phyloP scores from a whole-genome alignment of 2,888 invertebrate genomes.

The Platerodrilus igneus region DNA sequence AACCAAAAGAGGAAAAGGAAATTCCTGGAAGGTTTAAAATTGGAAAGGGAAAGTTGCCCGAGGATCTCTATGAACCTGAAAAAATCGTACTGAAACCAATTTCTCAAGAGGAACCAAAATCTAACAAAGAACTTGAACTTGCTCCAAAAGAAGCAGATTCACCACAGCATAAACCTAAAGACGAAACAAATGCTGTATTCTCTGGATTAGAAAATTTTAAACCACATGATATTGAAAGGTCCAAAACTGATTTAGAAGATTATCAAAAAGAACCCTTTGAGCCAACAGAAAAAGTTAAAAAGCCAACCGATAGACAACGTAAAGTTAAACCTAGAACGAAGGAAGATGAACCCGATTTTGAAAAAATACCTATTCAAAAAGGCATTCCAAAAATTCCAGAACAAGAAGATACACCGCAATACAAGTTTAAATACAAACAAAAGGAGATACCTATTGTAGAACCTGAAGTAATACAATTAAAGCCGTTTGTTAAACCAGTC shows the following conservation, averaged over 20 bases:
- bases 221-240: conserved; percentile 43
- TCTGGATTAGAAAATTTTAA: conserved; percentile 41
- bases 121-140: conserved; percentile 8
- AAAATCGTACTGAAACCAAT: conserved; percentile 43
- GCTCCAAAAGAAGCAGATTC: conserved; percentile 10
- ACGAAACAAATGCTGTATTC: conserved; percentile 35
- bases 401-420: conserved; percentile 47
- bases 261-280: too few relatives aligned
- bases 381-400: conserved; percentile 39
- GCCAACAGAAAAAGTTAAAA: conserved; percentile 39
- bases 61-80: conserved; percentile 37
- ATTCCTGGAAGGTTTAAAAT: conserved; percentile 44
- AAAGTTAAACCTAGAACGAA: conserved; percentile 38
- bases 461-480: conserved; percentile 41
- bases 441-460: conserved; percentile 36
- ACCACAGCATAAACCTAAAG: conserved; percentile 16
- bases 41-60: conserved; percentile 43
- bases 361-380: conserved; percentile 26
- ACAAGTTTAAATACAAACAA: conserved; percentile 41
- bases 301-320: too few relatives aligned
- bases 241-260: conserved; percentile 43
- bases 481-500: conserved; percentile 43
- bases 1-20: conserved; percentile 40
- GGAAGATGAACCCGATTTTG: conserved; percentile 42
- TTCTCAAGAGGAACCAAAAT: conserved; percentile 36